Conservation (phyloP, 2,113 vertebrate genomes). For the Sakesphorus luctuosus region DNA sequence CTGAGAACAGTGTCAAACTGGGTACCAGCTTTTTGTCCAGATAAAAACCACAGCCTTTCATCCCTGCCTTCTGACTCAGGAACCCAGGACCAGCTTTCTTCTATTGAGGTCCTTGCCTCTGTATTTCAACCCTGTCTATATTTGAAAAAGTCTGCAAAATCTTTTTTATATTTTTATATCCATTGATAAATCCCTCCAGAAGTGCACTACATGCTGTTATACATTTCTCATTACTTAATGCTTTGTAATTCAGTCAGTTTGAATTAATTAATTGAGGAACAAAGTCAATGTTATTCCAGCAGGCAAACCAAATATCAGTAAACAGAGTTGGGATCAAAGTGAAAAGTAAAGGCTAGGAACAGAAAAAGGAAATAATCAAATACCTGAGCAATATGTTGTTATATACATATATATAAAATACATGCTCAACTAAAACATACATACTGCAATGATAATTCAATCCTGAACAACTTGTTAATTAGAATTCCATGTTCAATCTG, state of each 20-base stretch:
- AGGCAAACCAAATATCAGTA: neutral
- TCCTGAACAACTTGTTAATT: neutral
- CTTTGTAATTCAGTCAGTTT: neutral
- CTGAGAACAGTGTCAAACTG: neutral
- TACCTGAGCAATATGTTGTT: neutral
- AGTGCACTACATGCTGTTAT: neutral
- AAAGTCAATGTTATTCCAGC: neutral
- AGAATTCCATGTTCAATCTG: neutral
- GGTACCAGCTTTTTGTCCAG: neutral
- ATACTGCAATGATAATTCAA: neutral
- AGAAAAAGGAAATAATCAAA: neutral
- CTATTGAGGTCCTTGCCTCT: rapidly evolving
- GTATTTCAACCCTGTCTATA: neutral
- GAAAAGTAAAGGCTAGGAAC: neutral
- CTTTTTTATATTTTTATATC: neutral
- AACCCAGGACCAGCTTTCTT: neutral
- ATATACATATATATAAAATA: neutral
- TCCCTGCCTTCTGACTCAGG: neutral
- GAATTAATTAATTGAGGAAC: neutral
- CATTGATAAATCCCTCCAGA: neutral
- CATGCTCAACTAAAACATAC: neutral
- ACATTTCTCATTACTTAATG: neutral
- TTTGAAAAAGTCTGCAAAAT: neutral
- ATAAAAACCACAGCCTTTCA: neutral
- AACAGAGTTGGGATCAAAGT: neutral